A percentile compares a stretch with the other conserved stretches of the same genome.
Conservation (phyloP, 2,797 vertebrate genomes). For the Discoglossus pictus region DNA sequence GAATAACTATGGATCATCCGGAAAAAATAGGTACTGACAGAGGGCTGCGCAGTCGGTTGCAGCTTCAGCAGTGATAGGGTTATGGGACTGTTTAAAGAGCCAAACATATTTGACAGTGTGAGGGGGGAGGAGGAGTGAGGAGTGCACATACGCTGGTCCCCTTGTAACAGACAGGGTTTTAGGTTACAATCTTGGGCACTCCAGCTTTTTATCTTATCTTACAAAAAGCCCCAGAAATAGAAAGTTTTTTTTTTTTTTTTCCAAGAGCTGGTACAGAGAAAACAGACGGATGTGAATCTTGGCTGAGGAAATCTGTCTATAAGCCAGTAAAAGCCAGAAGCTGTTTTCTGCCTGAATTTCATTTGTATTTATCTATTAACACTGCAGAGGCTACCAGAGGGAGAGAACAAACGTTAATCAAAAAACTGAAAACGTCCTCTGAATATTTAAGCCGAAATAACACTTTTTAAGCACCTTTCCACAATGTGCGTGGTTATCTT, state of each 20-base stretch:
- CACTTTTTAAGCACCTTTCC: too few relatives aligned
- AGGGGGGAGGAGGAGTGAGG: background rate
- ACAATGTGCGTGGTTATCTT: slow-evolving; percentile 1
- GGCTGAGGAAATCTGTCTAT: slow-evolving; percentile 40
- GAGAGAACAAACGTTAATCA: slow-evolving; percentile 9
- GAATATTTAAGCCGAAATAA: too few relatives aligned
- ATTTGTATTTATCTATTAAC: slow-evolving; percentile 33
- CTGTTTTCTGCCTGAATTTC: slow-evolving; percentile 25
- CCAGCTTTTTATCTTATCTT: slow-evolving; percentile 76
- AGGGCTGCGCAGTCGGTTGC: too few relatives aligned
- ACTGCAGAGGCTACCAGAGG: slow-evolving; percentile 21
- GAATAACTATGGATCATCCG: too few relatives aligned
- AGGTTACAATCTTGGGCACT: slow-evolving; percentile 39
- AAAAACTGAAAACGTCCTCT: too few relatives aligned
- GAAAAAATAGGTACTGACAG: too few relatives aligned
- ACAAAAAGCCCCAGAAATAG: slow-evolving; percentile 80
- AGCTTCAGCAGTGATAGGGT: too few relatives aligned
- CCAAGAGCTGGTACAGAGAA: slow-evolving; percentile 61
- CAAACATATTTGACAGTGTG: slow-evolving; percentile 22
- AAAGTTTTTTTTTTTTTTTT: slow-evolving; percentile 66
- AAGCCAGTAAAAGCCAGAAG: slow-evolving; percentile 34
- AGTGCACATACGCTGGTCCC: slow-evolving; percentile 12
- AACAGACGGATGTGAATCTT: slow-evolving; percentile 48
- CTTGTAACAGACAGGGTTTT: slow-evolving; percentile 36
- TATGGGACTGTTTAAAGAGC: slow-evolving; percentile 11